phyloP scores from a whole-genome alignment of 2,113 vertebrate species.

The Rattus rattus region DNA sequence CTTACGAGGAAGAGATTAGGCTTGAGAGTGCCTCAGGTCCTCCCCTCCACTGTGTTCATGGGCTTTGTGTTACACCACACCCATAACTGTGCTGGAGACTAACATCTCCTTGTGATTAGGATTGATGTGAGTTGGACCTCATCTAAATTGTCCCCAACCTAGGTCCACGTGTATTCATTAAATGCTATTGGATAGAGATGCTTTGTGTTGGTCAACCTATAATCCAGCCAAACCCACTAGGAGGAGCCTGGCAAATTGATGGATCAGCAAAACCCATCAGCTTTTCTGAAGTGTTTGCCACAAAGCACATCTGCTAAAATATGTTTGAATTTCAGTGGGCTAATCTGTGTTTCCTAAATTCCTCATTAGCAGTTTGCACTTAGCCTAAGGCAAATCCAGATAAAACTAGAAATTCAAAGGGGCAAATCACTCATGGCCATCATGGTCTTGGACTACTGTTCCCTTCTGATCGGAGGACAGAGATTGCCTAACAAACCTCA shows the following conservation, averaged over 20 bases:
- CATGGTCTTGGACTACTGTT: neutral
- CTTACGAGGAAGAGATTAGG: neutral
- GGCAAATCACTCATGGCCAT: neutral
- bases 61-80: neutral
- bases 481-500: too few relatives aligned
- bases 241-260: neutral
- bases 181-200: neutral
- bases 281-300: neutral
- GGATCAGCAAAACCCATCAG: neutral
- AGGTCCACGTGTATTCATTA: neutral
- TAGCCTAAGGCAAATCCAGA: neutral
- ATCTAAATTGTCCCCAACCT: conserved; percentile 1
- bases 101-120: neutral
- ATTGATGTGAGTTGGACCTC: neutral
- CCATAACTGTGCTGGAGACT: neutral
- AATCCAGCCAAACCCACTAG: neutral
- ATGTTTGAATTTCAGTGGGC: neutral
- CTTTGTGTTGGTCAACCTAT: neutral
- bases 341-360: conserved; percentile 47
- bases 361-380: conserved; percentile 43
- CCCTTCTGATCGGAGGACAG: neutral
- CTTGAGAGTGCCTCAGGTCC: neutral
- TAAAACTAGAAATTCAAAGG: conserved; percentile 5
- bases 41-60: neutral
- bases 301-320: neutral